These are phyloP conservation scores for Hydrophis major DNA, from an alignment of 2,797 vertebrate species.

Conservation along the genomic window DNA sequence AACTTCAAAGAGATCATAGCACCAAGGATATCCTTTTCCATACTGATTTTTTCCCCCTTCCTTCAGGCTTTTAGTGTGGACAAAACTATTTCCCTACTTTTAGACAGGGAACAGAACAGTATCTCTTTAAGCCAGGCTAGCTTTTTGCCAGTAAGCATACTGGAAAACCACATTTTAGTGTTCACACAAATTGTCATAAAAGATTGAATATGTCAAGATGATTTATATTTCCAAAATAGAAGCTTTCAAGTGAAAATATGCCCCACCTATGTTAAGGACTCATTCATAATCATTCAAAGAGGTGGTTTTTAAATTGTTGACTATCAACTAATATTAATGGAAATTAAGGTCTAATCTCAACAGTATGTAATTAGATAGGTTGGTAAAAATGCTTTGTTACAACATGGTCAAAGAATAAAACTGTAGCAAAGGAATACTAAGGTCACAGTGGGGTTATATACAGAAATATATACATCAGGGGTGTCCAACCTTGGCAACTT, in stretches of 20 bases:
- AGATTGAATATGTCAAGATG: not conserved
- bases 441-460: not conserved
- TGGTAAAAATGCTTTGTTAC: not conserved
- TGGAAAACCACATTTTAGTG: not conserved
- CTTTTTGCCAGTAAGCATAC: not conserved
- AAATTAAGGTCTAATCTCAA: not conserved
- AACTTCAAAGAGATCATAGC: not conserved
- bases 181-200: not conserved
- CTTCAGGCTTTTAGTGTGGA: not conserved
- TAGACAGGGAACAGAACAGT: not conserved
- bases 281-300: not conserved
- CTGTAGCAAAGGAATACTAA: not conserved
- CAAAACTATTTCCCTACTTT: not conserved
- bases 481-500: too few relatives aligned
- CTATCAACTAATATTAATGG: not conserved
- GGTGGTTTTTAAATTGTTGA: not conserved
- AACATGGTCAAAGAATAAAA: not conserved
- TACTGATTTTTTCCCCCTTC: not conserved
- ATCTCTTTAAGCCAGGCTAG: not conserved
- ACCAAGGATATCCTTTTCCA: not conserved
- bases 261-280: not conserved
- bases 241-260: not conserved
- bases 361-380: conserved; percentile 7
- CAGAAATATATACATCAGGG: not conserved
- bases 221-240: not conserved